Evolutionary conservation across 2,888 invertebrate genomes (phyloP), one percentile per base, ranked within the genome.

Genomic region (Spilosoma lubricipeda): DNA sequence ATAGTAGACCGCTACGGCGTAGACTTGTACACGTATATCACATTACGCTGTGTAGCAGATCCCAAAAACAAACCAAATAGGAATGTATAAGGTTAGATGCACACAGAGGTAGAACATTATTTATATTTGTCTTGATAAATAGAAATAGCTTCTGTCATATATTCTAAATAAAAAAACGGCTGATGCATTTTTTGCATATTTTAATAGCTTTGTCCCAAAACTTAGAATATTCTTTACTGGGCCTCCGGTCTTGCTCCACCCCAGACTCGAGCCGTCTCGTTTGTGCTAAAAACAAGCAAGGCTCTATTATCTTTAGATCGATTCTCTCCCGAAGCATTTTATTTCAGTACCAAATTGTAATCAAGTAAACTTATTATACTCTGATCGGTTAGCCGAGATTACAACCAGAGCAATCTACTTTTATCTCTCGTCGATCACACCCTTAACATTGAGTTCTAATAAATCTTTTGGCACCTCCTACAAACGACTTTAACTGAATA

Each of bases 1-100:
- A 80, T 79, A 74, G 84, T 80, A 82, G 80, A 76, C 72, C 72
- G 76, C 80, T 79, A 72, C 83, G 79, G 3, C 79, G 80, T 78
- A 84, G 84, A 82, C 80, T 77, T 75, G 73, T 82, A 77, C 81
- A 82, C 76, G 84, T 83, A 79, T 71, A 84, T 84, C 82, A 79
- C 79, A 74, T 79, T 82, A 80, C 82, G 75, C 52, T 11, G 33
- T 63, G 74, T 66, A 70, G 73, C 9, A 8, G 52, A 67, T 56
- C 39, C 8, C 42, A n/a, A 42, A 63, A 72, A 72, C 9, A 68
- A 73, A 73, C 65, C 59, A 27, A 52, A 66, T 66, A 42, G 30
- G 9, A 66, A 71, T 36, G 59, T 67, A 2, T 69, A 69, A 73
- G 64, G 73, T 9, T 45, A 27, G 63, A 27, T 63, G 36, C 42